phyloP scores from a whole-genome alignment of 2,888 invertebrate species.

The Trissolcus japonicus region DNA sequence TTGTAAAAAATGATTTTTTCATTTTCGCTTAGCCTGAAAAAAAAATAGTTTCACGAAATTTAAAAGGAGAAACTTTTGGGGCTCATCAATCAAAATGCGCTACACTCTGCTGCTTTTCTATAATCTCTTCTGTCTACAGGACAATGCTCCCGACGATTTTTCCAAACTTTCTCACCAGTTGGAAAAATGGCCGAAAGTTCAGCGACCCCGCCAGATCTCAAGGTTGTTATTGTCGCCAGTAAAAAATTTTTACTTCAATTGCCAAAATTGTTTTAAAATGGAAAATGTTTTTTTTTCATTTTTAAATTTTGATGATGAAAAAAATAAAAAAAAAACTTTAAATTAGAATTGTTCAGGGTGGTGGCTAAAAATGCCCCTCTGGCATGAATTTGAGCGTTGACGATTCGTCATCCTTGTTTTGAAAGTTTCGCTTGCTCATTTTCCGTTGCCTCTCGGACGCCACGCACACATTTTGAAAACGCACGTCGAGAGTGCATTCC shows the following conservation, averaged over 20 bases:
- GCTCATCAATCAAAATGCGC: conserved; percentile 27
- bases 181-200: conserved; percentile 34
- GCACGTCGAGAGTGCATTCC: conserved; percentile 21
- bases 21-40: too few species aligned
- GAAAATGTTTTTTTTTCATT: too few species aligned
- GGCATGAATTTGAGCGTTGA: conserved; percentile 17
- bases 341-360: conserved; percentile 1
- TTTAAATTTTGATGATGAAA: too few species aligned
- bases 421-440: conserved; percentile 7
- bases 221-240: conserved; percentile 4
- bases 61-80: not conserved
- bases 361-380: conserved; percentile 11
- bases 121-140: conserved; percentile 12
- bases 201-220: conserved; percentile 13
- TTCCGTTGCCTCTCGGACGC: conserved; percentile 20
- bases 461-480: conserved; percentile 18
- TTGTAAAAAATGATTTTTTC: not conserved
- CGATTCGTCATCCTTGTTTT: conserved; percentile 27
- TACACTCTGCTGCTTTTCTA: conserved; percentile 11
- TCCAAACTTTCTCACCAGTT: conserved; percentile 22
- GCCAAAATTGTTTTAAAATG: not conserved
- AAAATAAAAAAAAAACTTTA: too few species aligned
- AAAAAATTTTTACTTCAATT: not conserved
- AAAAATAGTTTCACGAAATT: not conserved
- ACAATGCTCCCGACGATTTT: conserved; percentile 9